Evolutionary conservation across 1,140 invertebrate species (phyloP), one percentile per base, ranked within the genome.

Genomic region (Ips typographus): DNA sequence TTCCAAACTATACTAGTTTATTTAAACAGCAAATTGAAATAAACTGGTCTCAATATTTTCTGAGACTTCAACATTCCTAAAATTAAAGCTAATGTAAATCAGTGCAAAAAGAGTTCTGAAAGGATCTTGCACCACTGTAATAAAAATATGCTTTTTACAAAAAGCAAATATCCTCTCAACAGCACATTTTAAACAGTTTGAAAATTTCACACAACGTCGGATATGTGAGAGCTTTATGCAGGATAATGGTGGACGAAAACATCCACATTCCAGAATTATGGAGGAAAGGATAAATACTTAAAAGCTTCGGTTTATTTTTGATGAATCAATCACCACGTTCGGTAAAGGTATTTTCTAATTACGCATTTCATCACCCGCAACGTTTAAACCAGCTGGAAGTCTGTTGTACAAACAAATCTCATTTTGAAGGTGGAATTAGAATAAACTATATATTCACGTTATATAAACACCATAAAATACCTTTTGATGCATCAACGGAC

Each of bases 331-430:
- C 57, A 59, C 40, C 57, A 42, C 8, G 5, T 55, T 55, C 57
- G 37, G 7, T 59, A 59, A 42, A 59, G 57, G 57, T 59, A 38
- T 59, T 59, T 42, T 59, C 40, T 59, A 59, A 59, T 59, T 59
- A 59, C 39, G 40, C 39, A 59, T 59, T 59, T 59, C 57, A 59
- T n/a, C 57, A 59, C 6, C 39, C 5, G 8, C 8, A 59, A 59
- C 57, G 39, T 59, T 59, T 59, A 59, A 59, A 59, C 57, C 57
- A 59, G 57, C 57, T 59, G 57, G 57, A 55, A 59, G 40, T 42
- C 40, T 40, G 39, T 59, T 59, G 57, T n/a, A 59, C 57, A 59
- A 59, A 59, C 57, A 59, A 59, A 59, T 37, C 8, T 59, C 6
- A 38, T 59, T n/a, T 59, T 59, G 57, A 59, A 59, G 57, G 40